Evolutionary conservation across 2,888 invertebrate species (phyloP).

Genomic region (Drosophila stalkeri): DNA sequence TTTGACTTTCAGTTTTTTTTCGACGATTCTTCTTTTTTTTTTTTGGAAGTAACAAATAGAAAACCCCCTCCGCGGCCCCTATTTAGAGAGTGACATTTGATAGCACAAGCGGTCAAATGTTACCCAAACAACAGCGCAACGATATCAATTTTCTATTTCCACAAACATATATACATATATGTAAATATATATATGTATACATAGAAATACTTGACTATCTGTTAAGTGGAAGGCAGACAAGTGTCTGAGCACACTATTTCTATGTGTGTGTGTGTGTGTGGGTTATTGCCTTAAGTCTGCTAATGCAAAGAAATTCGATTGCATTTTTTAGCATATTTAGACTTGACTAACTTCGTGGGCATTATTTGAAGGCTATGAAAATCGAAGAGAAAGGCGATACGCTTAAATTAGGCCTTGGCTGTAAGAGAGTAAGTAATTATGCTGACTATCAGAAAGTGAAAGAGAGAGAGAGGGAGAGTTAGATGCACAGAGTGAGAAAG

Average conservation of each 20-base stretch:
- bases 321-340: conserved; percentile 2
- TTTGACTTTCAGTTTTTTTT: conserved; percentile 60
- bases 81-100: conserved; percentile 71
- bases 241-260: conserved; percentile 25
- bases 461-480: not conserved
- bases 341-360: not conserved
- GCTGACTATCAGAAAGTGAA: not conserved
- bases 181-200: not conserved
- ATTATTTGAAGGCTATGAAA: conserved; percentile 15
- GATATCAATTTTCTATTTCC: conserved; percentile 48
- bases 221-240: conserved; percentile 52
- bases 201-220: conserved; percentile 25
- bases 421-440: not conserved
- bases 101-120: conserved; percentile 72
- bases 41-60: conserved; percentile 40
- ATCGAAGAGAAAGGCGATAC: conserved; percentile 14
- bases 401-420: not conserved
- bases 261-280: conserved; percentile 29
- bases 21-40: conserved; percentile 22
- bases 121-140: conserved; percentile 38
- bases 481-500: not conserved
- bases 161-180: conserved; percentile 10
- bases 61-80: not conserved
- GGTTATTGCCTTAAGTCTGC: conserved; percentile 30
- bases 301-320: conserved; percentile 19